phyloP scores from a whole-genome alignment of 2,797 vertebrate genomes.

The Centroberyx gerrardi region DNA sequence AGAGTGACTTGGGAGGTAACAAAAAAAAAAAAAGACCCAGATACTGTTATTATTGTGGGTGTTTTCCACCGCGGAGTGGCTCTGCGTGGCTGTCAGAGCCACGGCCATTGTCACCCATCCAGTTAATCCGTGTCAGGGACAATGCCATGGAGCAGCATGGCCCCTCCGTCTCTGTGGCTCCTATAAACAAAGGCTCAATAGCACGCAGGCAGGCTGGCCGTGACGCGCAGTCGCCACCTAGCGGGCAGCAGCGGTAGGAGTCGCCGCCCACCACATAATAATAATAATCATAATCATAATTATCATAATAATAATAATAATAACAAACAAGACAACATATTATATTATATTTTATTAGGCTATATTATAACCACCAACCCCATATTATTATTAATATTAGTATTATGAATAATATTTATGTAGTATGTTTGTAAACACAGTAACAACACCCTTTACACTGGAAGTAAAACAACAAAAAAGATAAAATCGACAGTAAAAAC shows the following conservation, averaged over 20 bases:
- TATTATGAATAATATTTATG: too few relatives aligned
- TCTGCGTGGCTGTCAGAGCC: slow-evolving; percentile 68
- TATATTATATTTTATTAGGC: too few relatives aligned
- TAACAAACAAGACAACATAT: too few relatives aligned
- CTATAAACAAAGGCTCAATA: slow-evolving; percentile 90
- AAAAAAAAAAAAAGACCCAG: background rate
- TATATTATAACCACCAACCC: too few relatives aligned
- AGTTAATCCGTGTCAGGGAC: slow-evolving; percentile 84
- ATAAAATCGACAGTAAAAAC: too few relatives aligned
- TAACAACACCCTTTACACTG: too few relatives aligned
- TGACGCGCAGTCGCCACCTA: slow-evolving; percentile 61
- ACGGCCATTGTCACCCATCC: slow-evolving; percentile 75
- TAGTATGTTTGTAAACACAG: too few relatives aligned
- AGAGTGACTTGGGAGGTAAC: slow-evolving; percentile 83
- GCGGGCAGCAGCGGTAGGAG: slow-evolving; percentile 37
- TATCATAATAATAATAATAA: slow-evolving; percentile 11
- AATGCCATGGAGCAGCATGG: slow-evolving; percentile 86
- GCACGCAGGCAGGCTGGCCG: slow-evolving; percentile 73
- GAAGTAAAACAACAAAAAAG: too few relatives aligned
- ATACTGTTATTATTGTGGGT: slow-evolving; percentile 41
- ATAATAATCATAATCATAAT: background rate
- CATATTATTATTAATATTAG: too few relatives aligned
- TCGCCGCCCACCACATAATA: slow-evolving; percentile 38
- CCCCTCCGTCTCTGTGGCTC: slow-evolving; percentile 87
- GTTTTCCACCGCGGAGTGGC: slow-evolving; percentile 48